Percentiles rank a stretch among this genome's conserved stretches.
Evolutionary conservation across 2,113 vertebrate genomes (phyloP).

Genomic region (Pedetes capensis): DNA sequence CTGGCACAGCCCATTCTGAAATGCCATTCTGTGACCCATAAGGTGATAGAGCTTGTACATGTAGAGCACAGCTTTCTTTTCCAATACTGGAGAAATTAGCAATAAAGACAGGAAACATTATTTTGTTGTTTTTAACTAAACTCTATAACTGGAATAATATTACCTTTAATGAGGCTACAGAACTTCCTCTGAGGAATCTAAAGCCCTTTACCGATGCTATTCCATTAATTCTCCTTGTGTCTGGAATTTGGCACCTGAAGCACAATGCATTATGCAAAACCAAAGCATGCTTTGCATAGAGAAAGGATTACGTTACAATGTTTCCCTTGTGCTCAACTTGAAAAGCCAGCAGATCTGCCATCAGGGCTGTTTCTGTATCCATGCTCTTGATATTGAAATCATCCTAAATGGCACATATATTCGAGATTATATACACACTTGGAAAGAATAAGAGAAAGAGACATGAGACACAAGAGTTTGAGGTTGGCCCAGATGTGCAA

Average conservation of each 20-base stretch:
- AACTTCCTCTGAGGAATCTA: conserved; percentile 68
- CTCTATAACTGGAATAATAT: conserved; percentile 71
- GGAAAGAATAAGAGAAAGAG: neutral
- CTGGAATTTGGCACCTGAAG: conserved; percentile 67
- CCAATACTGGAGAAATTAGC: conserved; percentile 57
- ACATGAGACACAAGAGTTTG: neutral
- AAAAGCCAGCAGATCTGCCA: neutral
- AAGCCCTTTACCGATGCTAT: conserved; percentile 56
- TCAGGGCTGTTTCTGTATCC: neutral
- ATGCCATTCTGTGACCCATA: neutral
- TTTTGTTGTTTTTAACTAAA: conserved; percentile 74
- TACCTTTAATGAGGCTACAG: conserved; percentile 70
- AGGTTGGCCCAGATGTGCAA: neutral
- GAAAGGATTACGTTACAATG: conserved; percentile 33
- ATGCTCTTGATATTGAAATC: conserved; percentile 23
- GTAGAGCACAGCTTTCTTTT: neutral
- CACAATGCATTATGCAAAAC: conserved; percentile 68
- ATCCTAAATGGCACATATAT: neutral
- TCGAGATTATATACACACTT: neutral
- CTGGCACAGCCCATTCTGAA: neutral
- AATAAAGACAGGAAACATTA: conserved; percentile 64
- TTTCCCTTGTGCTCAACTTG: conserved; percentile 41
- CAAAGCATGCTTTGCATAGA: conserved; percentile 53
- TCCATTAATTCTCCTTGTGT: conserved; percentile 71
- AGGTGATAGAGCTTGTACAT: neutral